Conservation (phyloP, 2,888 invertebrate genomes). For the Carcina quercana region DNA sequence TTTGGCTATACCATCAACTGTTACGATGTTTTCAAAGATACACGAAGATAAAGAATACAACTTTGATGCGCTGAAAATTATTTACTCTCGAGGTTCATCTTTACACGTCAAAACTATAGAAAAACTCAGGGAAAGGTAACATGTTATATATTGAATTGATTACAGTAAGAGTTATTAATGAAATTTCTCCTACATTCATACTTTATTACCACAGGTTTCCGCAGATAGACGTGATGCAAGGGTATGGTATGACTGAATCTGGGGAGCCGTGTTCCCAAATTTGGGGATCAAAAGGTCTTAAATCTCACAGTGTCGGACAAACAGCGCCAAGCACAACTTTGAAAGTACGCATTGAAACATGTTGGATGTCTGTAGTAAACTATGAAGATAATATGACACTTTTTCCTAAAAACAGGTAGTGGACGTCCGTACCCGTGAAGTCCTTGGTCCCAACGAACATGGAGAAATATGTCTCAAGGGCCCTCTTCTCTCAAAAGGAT, state of each 20-base stretch:
- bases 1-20: slow-evolving; percentile 36
- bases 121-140: slow-evolving; percentile 42
- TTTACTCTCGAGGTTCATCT: slow-evolving; percentile 46
- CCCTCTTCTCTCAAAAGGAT: slow-evolving; percentile 50
- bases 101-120: slow-evolving; percentile 46
- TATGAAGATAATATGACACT: too few species aligned
- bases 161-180: too few species aligned
- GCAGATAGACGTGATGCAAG: slow-evolving; percentile 40
- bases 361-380: too few species aligned
- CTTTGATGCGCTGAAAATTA: slow-evolving; percentile 39
- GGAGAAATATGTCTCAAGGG: slow-evolving; percentile 54
- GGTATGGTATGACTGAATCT: slow-evolving; percentile 55
- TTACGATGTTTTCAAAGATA: slow-evolving; percentile 36
- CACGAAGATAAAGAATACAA: slow-evolving; percentile 29
- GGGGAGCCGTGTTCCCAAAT: slow-evolving; percentile 51
- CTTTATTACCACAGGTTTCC: too few species aligned
- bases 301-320: slow-evolving; percentile 47
- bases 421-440: slow-evolving; percentile 53
- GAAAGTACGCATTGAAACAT: too few species aligned
- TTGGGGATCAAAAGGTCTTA: slow-evolving; percentile 42
- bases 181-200: too few species aligned
- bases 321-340: slow-evolving; percentile 44
- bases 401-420: slow-evolving; percentile 54
- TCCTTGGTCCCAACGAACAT: slow-evolving; percentile 53
- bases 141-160: too few species aligned